Conservation (phyloP, 2,113 vertebrate genomes). For the Potamarius usumacintae region DNA sequence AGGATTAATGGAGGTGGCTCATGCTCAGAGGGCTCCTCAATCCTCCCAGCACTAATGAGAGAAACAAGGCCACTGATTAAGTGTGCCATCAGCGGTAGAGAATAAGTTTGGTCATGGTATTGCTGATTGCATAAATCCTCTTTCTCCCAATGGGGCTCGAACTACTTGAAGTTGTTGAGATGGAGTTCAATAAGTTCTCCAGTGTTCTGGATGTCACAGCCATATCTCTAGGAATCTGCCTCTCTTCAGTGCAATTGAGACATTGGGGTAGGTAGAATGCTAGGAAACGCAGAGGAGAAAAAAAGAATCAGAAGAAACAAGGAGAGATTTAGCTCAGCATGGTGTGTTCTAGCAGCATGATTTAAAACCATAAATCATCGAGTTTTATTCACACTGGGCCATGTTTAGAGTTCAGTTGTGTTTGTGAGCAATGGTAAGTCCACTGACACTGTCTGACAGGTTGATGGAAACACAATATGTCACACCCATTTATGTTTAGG, state of each 20-base stretch:
- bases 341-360: not conserved
- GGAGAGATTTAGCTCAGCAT: not conserved
- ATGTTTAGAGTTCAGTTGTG: not conserved
- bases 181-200: not conserved
- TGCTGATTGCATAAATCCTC: constrained; percentile 33
- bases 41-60: constrained; percentile 47
- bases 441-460: too few species aligned
- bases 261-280: not conserved
- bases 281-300: not conserved
- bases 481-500: not conserved
- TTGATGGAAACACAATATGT: not conserved
- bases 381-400: not conserved
- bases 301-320: not conserved
- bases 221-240: not conserved
- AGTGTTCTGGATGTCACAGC: not conserved
- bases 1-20: constrained; percentile 35
- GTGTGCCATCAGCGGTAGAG: constrained; percentile 28
- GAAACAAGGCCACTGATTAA: constrained; percentile 44
- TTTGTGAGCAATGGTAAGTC: too few species aligned
- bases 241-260: not conserved
- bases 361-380: not conserved
- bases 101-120: constrained; percentile 27
- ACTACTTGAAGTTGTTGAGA: constrained; percentile 25
- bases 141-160: not conserved
- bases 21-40: constrained; percentile 18